Evolutionary conservation across 92 coral and sea anemone genomes (phyloP), one percentile per base, ranked within the genome.

Genomic region (Heteractis magnifica): DNA sequence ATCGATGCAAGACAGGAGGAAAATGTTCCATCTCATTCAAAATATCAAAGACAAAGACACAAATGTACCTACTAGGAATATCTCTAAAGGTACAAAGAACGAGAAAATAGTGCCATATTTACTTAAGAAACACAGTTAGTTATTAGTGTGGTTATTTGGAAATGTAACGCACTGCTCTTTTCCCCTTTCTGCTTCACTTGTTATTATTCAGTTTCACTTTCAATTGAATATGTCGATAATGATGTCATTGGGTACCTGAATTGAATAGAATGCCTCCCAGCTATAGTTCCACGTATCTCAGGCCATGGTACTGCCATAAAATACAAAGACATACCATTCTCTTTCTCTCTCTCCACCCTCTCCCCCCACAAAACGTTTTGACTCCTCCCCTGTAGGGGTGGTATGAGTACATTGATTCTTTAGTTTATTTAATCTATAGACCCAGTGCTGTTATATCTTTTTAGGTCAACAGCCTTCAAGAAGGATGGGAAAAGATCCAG

Each of bases 1-100:
- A 4, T 88, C 94, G 10, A 93, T 93, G 97, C 88, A 82, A 64
- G 97, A 93, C 49, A 86, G 97, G 13, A 87, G 90, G 79, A 84
- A 87, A 52, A 77, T 93, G 91, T 93, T 91, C 71, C 88, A 80
- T 82, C 86, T 91, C 82, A 93, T 91, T 74, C 97, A 91, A 77
- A 81, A 76, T 12, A 48, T 91, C 73, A 93, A 93, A 81, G 90
- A 78, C 20, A 77, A 68, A 23, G 73, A 68, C 11, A 9, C 48
- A 20, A n/a, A 18, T 62, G 70, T 18, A 62, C 5, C 49, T 3
- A 26, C 19, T 20, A 26, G 6, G 5, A 68, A 11, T 10, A 26
- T 12, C 4, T 68, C 77, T 49, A 70, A 49, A 81, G 84, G 84
- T 70, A 34, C 44, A 34, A 34, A 34, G 0, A 34, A 34, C 44